phyloP scores from a whole-genome alignment of 2,113 vertebrate species.

The Anguilla japonica region DNA sequence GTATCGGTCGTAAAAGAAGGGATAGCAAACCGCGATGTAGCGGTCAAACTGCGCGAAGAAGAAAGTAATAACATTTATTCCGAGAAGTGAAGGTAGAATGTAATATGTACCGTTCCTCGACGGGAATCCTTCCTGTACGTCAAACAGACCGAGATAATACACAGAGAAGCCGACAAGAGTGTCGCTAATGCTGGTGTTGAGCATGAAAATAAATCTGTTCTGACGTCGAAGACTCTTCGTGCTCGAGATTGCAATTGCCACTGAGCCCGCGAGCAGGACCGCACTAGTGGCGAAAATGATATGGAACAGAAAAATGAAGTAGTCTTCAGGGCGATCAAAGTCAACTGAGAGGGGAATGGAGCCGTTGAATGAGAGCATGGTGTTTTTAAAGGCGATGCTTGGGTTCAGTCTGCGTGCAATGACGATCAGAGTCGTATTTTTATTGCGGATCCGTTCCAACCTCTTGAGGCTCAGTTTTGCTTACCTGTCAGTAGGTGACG shows the following conservation, averaged over 20 bases:
- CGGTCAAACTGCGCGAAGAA: not conserved
- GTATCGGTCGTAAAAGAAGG: not conserved
- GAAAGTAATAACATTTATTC: slow-evolving; percentile 13
- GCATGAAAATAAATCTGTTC: slow-evolving; percentile 14
- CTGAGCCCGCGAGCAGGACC: not conserved
- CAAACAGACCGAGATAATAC: slow-evolving; percentile 1
- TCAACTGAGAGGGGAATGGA: not conserved
- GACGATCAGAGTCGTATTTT: not conserved
- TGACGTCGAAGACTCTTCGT: not conserved
- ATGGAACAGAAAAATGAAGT: slow-evolving; percentile 8
- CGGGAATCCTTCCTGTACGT: slow-evolving; percentile 3
- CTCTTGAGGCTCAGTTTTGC: not conserved
- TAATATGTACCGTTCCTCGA: not conserved
- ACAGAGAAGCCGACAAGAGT: not conserved
- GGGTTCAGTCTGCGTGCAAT: not conserved
- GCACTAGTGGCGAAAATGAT: not conserved
- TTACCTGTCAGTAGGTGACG: too few relatives aligned
- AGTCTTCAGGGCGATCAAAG: not conserved
- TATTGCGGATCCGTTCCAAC: not conserved
- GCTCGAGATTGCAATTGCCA: not conserved
- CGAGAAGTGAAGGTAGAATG: slow-evolving; percentile 1
- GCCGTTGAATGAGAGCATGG: not conserved
- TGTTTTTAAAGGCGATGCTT: not conserved
- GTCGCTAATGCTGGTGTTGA: slow-evolving; percentile 16
- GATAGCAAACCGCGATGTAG: not conserved